Evolutionary conservation across 2,888 invertebrate genomes (phyloP), one percentile per base, ranked within the genome.

Genomic region (Nomada fabriciana): DNA sequence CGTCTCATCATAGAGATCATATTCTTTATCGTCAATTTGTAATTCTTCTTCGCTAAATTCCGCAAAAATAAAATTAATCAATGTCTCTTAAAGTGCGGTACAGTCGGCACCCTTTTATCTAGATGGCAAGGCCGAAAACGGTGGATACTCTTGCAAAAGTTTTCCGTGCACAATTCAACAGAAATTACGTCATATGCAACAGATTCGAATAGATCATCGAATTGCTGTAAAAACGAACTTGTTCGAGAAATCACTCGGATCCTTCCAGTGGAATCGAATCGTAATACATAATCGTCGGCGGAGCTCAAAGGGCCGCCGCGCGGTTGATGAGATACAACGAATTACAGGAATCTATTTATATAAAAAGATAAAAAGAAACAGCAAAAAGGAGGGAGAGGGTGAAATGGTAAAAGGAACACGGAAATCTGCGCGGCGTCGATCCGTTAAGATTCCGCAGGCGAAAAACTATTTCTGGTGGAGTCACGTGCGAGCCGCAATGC

Each of bases 381-480:
- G 29, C 10, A 47, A 50, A 64, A 47, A 29, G 11, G 42, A 4
- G n/a, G 13, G 25, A 50, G 5, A 52, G 20, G 23, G 15, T 55
- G 69, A 71, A 76, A 76, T 76, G 67, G 65, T 71, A 77, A 71
- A 80, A 71, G 65, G 77, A 77, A 71, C 42, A 76, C 60, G 80
- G 71, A 80, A 80, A 80, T 80, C 80, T 72, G 47, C 50, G 50
- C 42, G 71, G 71, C 76, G 76, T 76, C 76, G 76, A 76, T 76
- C 80, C 80, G 80, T 80, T 80, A 71, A 76, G 67, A 80, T 80
- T 80, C 80, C 80, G 65, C 64, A 65, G 76, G 70, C 76, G 80
- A 71, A 80, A 80, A 72, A 80, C 77, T 80, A 80, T 80, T 80
- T 80, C 52, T 68, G 71, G 77, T 72, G 36, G 67, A 36, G 67